phyloP scores from a whole-genome alignment of 2,113 vertebrate genomes.

The Rafetus swinhoei region DNA sequence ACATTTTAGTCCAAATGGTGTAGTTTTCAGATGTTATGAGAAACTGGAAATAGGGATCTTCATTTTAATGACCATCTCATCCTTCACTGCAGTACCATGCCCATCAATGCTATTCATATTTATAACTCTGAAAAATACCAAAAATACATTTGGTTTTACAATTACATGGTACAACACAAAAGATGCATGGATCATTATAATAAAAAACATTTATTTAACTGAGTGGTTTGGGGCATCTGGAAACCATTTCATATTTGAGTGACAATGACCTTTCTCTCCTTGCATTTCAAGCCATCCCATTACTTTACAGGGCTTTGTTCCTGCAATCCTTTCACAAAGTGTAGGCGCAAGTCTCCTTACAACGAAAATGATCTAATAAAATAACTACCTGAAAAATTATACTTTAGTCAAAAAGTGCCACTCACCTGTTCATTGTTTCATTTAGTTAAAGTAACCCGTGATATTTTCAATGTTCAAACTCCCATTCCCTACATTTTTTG shows the following conservation, averaged over 20 bases:
- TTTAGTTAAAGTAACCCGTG: not conserved
- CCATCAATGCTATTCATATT: not conserved
- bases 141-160: conserved; percentile 26
- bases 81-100: conserved; percentile 19
- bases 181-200: conserved; percentile 28
- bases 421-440: conserved; percentile 3
- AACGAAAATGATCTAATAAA: conserved; percentile 16
- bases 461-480: conserved; percentile 1
- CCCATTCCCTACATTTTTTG: not conserved
- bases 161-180: conserved; percentile 35
- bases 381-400: conserved; percentile 2
- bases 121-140: not conserved
- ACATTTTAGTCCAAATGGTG: conserved; percentile 3
- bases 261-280: conserved; percentile 44
- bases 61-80: conserved; percentile 29
- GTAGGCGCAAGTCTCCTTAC: not conserved
- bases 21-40: conserved; percentile 53
- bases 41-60: conserved; percentile 40
- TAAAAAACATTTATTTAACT: conserved; percentile 51
- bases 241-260: conserved; percentile 14
- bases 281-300: conserved; percentile 23
- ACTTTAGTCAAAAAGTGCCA: conserved; percentile 37
- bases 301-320: not conserved
- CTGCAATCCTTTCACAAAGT: not conserved
- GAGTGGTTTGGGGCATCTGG: conserved; percentile 32